Base-by-base conservation (phyloP, 1,140 invertebrate species). In the Philotrypesis tridentata region DNA sequence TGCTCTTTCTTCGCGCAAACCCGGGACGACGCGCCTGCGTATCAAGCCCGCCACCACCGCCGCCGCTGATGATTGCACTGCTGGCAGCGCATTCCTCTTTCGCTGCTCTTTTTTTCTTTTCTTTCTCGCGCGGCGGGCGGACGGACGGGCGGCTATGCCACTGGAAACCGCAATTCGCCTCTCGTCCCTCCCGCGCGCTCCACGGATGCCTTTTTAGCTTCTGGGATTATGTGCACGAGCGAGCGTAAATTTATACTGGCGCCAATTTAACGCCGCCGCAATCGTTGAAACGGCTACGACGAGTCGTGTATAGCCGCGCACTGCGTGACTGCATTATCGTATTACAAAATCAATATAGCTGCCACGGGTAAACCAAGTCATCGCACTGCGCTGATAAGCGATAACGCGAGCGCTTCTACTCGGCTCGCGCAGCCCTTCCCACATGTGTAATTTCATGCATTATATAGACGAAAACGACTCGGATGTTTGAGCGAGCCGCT, bases 301-400 rank as follows among this genome's bases (percentile, higher is more conserved):
- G 63, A 65, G 63, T 17, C 25, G 63, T 11, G 25, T 65, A 37
- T n/a, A n/a, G n/a, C n/a, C n/a, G n/a, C n/a, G n/a, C n/a, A 9
- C 33, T 5, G 33, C 33, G 33, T 37, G 27, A 55, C 68, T 61
- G 70, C 60, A 80, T 80, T 80, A 68, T 81, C 72, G 71, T 72
- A 68, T 81, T 74, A 81, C 79, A 81, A 75, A 81, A 81, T 81
- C 79, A 67, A 81, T 81, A 81, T 81, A 48, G 79, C 79, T 61
- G 9, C 17, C 48, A n/a, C n/a, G 48, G 55, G n/a, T n/a, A 40
- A 43, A 65, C 40, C n/a, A 14, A 83, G 84, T 87, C 78, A 84
- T 87, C 78, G 85, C 84, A 81, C 82, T 76, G 83, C 75, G 76
- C 85, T 83, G 84, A 82, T 82, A 83, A 68, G 80, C 63, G 63